Base-by-base conservation (phyloP, 1,140 invertebrate genomes). In the Chelonus insularis region DNA sequence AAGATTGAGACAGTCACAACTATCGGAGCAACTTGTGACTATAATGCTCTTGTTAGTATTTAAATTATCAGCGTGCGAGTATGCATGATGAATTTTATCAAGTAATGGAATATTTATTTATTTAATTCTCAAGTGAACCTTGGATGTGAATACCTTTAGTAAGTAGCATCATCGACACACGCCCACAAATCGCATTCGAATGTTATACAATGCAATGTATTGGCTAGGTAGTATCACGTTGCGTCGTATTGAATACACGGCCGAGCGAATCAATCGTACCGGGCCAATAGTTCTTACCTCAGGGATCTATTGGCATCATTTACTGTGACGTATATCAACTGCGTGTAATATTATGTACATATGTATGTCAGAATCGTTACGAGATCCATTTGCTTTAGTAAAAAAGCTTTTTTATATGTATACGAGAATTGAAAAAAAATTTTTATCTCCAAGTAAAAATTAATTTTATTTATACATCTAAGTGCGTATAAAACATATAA, bases 121-220 rank as follows among this genome's bases (percentile, higher is more conserved):
- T 45, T 39, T 5, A n/a, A n/a, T 39, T 39, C 11, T 39, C 2
- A n/a, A 39, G 9, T 18, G 16, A 45, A 18, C 41, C 41, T 45
- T 45, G 41, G 16, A 18, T 45, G 2, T 45, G 41, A 45, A 45
- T 45, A 45, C 41, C 41, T 45, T 45, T 45, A 18, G 16, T 14
- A 45, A 16, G 18, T 9, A 25, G 4, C 23, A 8, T 50, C 20
- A 50, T 21, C 21, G n/a, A 3, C 4, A 9, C 21, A 50, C 47
- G 7, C 47, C 18, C 21, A 50, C 23, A 50, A 21, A 29, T 29
- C 25, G 25, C 25, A 18, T 21, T 5, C 23, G n/a, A 9, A 50
- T 18, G 21, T 50, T 50, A 29, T 29, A 50, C 47, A 50, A 50
- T 50, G 21, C 47, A 29, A 50, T 50, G 21, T 29, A 45, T 45